Conservation (phyloP, 1,140 invertebrate species). For the Drosophila bocqueti region DNA sequence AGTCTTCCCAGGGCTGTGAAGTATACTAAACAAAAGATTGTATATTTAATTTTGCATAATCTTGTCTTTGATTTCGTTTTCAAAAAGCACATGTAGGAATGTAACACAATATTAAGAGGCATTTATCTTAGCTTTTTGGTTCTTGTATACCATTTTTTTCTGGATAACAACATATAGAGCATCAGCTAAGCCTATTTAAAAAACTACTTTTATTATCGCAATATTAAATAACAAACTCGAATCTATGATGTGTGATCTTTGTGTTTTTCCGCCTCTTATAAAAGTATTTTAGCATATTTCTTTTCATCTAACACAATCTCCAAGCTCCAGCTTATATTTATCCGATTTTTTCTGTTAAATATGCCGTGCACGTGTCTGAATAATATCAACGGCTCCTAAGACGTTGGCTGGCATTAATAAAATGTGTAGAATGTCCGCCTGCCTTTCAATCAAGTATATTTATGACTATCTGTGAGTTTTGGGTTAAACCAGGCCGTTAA, state of each 20-base stretch:
- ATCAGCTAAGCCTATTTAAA: not conserved
- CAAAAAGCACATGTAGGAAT: not conserved
- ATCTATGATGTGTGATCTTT: not conserved
- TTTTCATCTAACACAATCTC: constrained; percentile 34
- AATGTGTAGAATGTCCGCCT: constrained; percentile 32
- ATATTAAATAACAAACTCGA: not conserved
- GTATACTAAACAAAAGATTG: not conserved
- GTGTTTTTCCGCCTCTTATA: not conserved
- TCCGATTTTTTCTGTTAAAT: constrained; percentile 35
- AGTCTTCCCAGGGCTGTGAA: not conserved
- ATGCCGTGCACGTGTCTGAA: constrained; percentile 59
- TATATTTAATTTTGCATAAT: not conserved
- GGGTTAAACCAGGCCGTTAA: constrained; percentile 60
- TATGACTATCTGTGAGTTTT: constrained; percentile 43
- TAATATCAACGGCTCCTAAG: constrained; percentile 66
- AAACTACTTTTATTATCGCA: not conserved
- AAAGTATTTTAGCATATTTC: constrained; percentile 29
- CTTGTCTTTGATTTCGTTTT: not conserved
- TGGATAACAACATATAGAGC: not conserved
- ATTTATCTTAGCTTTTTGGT: not conserved
- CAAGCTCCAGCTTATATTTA: constrained; percentile 15
- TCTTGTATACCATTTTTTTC: not conserved
- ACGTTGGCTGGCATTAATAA: constrained; percentile 59
- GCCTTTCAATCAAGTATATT: constrained; percentile 52
- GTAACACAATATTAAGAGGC: not conserved